A percentile compares a stretch with the other conserved stretches of the same genome.
These are phyloP conservation scores for Rhinoderma darwinii DNA, from an alignment of 2,113 vertebrate genomes.

Conservation along the genomic window DNA sequence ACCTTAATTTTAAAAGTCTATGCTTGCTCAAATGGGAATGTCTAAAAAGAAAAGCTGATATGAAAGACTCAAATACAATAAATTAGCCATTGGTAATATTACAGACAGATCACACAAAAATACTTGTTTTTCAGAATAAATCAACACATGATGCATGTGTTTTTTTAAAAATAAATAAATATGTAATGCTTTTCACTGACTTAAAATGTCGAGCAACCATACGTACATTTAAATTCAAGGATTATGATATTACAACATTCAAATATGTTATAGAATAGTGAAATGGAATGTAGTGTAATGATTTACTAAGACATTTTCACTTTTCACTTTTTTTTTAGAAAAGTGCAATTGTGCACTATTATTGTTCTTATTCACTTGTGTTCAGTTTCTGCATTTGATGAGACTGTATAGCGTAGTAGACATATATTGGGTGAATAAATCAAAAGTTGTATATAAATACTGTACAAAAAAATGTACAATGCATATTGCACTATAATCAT, in stretches of 20 bases:
- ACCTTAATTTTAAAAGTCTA: too few relatives aligned
- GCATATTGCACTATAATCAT: neutral
- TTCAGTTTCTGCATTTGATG: neutral
- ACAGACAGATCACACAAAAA: neutral
- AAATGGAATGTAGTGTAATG: neutral
- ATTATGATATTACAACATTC: neutral
- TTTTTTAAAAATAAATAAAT: neutral
- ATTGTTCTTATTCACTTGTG: neutral
- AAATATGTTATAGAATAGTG: neutral
- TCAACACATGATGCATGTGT: neutral
- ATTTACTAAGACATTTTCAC: conserved; percentile 3
- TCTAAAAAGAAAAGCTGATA: neutral
- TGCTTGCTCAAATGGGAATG: neutral
- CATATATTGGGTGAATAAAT: neutral
- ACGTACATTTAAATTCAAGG: neutral
- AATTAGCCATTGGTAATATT: neutral
- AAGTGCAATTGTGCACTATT: neutral
- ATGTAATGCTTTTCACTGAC: neutral
- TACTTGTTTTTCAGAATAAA: neutral
- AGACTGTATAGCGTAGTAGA: neutral
- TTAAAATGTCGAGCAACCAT: neutral
- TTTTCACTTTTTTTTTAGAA: too few relatives aligned
- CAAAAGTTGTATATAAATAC: too few relatives aligned
- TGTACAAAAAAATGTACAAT: too few relatives aligned
- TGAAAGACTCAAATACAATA: neutral